Conservation (phyloP, 2,797 vertebrate species). For the Leontopithecus rosalia region DNA sequence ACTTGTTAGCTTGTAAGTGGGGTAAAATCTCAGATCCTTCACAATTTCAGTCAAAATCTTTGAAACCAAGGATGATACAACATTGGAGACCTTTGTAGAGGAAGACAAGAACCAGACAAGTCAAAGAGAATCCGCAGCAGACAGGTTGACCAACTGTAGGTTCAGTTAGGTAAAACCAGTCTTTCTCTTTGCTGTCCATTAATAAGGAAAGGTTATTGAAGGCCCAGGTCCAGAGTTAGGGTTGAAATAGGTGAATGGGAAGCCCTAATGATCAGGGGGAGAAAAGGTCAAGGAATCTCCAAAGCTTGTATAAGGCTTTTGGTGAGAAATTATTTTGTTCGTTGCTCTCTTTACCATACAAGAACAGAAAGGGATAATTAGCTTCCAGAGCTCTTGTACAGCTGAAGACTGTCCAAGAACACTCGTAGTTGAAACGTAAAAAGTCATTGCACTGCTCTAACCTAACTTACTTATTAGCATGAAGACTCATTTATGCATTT, state of each 20-base stretch:
- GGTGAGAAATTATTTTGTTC: not conserved
- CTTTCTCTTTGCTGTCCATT: not conserved
- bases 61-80: not conserved
- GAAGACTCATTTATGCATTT: not conserved
- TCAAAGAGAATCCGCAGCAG: not conserved
- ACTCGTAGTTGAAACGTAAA: not conserved
- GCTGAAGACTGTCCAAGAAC: not conserved
- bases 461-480: not conserved
- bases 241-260: not conserved
- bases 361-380: not conserved
- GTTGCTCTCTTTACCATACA: not conserved
- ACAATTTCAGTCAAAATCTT: not conserved
- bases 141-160: not conserved
- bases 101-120: not conserved
- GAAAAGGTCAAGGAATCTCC: not conserved
- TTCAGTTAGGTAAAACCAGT: not conserved
- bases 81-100: not conserved
- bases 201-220: not conserved
- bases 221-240: not conserved
- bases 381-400: not conserved
- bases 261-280: not conserved
- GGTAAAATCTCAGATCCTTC: not conserved
- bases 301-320: not conserved
- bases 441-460: not conserved
- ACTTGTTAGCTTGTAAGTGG: not conserved